Percentiles rank a stretch among this genome's conserved stretches.
phyloP scores from a whole-genome alignment of 53 echinoderm and acorn worm species.

The Holothuria leucospilota region DNA sequence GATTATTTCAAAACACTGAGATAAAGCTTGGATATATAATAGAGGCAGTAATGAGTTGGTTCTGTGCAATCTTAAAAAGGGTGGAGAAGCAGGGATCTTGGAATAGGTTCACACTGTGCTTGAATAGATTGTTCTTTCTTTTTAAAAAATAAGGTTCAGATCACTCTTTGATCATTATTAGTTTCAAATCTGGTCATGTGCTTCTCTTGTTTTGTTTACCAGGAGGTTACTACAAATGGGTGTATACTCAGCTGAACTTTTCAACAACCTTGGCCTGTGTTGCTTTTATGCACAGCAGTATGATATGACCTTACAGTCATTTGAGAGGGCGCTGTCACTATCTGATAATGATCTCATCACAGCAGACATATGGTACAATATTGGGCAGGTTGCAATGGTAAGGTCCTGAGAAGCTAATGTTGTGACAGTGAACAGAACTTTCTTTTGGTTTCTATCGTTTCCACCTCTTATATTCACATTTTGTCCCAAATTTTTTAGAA shows the following conservation, averaged over 20 bases:
- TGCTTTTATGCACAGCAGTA: conserved; percentile 99
- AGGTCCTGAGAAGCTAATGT: conserved; percentile 9
- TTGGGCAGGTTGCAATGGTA: conserved; percentile 97
- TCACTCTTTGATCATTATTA: too few relatives aligned
- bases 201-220: background rate
- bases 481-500: background rate
- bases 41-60: too few relatives aligned
- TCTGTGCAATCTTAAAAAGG: too few relatives aligned
- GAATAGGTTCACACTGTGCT: too few relatives aligned
- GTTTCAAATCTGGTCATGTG: background rate
- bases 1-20: too few relatives aligned
- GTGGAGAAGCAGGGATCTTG: too few relatives aligned
- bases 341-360: conserved; percentile 77
- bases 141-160: too few relatives aligned
- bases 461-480: background rate
- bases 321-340: conserved; percentile 92
- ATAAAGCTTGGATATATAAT: too few relatives aligned
- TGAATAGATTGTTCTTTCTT: too few relatives aligned
- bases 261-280: conserved; percentile 96
- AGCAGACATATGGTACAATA: conserved; percentile 94
- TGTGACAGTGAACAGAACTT: background rate
- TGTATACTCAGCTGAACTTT: conserved; percentile 93
- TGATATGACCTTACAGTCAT: conserved; percentile 94
- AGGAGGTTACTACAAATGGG: conserved; percentile 98
- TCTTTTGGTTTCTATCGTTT: background rate